Evolutionary conservation across 2,888 invertebrate species (phyloP).

Genomic region (Phytoseiulus persimilis): DNA sequence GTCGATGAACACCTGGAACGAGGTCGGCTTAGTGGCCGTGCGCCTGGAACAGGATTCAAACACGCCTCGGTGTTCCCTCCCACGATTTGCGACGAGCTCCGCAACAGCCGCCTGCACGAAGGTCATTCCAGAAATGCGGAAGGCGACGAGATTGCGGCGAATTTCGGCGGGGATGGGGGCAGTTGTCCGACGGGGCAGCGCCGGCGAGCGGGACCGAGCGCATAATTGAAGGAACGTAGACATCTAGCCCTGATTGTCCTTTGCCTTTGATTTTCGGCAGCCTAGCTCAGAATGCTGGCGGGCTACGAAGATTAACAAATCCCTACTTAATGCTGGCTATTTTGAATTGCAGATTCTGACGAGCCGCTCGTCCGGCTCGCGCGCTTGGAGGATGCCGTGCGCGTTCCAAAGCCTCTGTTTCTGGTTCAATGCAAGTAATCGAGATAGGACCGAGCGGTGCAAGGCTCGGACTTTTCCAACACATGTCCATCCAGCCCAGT

Average conservation of each 20-base stretch:
- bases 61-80: no score
- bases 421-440: background rate
- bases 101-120: no score
- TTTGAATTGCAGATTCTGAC: background rate
- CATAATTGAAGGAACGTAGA: background rate
- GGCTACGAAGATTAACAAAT: background rate
- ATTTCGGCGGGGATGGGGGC: no score
- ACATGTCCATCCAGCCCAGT: background rate
- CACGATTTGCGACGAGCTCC: no score
- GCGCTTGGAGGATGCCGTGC: background rate
- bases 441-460: background rate
- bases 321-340: background rate
- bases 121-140: no score
- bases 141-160: no score
- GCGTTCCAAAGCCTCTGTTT: background rate
- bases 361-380: background rate
- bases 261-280: background rate
- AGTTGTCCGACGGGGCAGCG: background rate
- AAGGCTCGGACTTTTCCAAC: background rate
- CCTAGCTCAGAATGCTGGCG: background rate
- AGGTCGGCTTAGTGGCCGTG: slow-evolving; percentile 41
- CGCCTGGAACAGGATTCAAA: background rate
- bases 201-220: background rate
- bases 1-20: slow-evolving; percentile 68
- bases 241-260: background rate